phyloP scores from a whole-genome alignment of 2,113 vertebrate species.

The Forbesichthys agassizii region DNA sequence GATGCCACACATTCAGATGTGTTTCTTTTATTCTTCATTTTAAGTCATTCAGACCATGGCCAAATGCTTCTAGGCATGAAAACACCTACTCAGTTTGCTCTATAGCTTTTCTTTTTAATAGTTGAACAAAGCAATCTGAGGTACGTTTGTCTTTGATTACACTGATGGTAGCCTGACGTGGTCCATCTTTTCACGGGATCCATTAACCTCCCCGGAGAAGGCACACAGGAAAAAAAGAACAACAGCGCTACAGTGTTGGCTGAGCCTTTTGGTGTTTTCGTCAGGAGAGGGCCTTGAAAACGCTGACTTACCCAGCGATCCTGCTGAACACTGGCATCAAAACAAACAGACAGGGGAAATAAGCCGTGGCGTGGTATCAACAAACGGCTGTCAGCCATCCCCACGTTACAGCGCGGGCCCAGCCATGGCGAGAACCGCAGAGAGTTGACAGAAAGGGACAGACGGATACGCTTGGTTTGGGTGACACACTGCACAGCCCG shows the following conservation, averaged over 20 bases:
- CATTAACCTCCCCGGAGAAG: slow-evolving; percentile 2
- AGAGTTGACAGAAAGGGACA: slow-evolving; percentile 60
- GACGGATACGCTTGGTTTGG: slow-evolving; percentile 60
- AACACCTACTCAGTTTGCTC: neutral
- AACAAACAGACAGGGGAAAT: slow-evolving; percentile 74
- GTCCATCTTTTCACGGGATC: slow-evolving; percentile 3
- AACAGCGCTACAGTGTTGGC: slow-evolving; percentile 18
- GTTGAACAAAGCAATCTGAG: neutral
- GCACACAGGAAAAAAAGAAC: slow-evolving; percentile 21
- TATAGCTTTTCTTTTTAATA: neutral
- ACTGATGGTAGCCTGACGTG: neutral
- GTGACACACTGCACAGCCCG: slow-evolving; percentile 60
- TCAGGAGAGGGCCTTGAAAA: slow-evolving; percentile 40
- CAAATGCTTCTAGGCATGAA: neutral
- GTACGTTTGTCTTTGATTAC: neutral
- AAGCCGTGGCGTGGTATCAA: slow-evolving; percentile 65
- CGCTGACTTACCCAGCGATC: slow-evolving; percentile 42
- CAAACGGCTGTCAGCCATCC: slow-evolving; percentile 71
- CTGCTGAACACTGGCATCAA: slow-evolving; percentile 58
- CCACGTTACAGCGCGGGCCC: slow-evolving; percentile 47
- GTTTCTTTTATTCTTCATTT: neutral
- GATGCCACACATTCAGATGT: neutral
- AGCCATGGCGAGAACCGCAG: slow-evolving; percentile 45
- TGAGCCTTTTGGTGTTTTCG: slow-evolving; percentile 19
- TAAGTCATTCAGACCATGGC: neutral